These are phyloP conservation scores for Cygnus olor DNA, from an alignment of 2,797 vertebrate genomes.

Conservation along the genomic window DNA sequence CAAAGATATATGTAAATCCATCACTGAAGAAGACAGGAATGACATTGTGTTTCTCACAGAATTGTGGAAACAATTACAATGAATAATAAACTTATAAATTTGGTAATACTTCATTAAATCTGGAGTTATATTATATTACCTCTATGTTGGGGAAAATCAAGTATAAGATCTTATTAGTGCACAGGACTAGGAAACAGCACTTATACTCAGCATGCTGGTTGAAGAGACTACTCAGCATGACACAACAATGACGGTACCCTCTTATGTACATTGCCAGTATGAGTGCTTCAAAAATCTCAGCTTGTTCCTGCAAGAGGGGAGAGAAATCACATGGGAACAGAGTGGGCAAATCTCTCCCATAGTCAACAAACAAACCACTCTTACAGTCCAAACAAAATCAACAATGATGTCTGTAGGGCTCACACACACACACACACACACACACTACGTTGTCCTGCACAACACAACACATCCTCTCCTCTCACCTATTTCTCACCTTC, in stretches of 20 bases:
- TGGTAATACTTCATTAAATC: background rate
- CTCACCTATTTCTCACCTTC: background rate
- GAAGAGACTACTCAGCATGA: background rate
- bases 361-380: background rate
- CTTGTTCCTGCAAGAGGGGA: background rate
- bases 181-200: background rate
- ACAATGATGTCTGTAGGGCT: background rate
- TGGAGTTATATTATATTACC: background rate
- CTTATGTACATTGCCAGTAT: background rate
- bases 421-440: rapidly evolving
- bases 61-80: background rate
- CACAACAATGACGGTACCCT: background rate
- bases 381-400: background rate
- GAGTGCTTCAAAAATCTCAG: background rate
- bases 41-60: background rate
- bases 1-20: background rate
- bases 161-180: background rate
- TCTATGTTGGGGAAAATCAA: background rate
- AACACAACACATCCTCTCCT: background rate
- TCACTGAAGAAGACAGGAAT: background rate
- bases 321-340: background rate
- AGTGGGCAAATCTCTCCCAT: background rate
- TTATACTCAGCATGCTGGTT: background rate
- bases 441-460: background rate
- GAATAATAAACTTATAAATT: background rate